A percentile compares a stretch with the other conserved stretches of the same genome.
phyloP scores from a whole-genome alignment of 1,140 invertebrate genomes.

The Pogonognathellus flavescens region DNA sequence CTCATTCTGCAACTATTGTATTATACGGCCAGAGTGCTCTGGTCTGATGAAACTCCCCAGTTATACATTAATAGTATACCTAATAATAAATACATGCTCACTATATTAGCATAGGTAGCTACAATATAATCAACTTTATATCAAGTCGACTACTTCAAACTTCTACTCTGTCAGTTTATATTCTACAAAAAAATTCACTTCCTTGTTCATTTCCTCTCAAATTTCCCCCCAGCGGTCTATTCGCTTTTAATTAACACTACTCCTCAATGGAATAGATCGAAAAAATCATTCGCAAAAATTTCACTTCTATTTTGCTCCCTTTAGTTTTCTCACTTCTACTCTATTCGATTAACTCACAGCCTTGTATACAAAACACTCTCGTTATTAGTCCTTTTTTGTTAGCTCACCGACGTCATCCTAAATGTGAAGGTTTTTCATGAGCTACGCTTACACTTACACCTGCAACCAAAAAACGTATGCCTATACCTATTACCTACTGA shows the following conservation, averaged over 20 bases:
- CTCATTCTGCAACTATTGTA: no score
- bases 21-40: no score
- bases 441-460: no score
- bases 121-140: neutral
- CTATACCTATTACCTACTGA: no score
- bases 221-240: slow-evolving; percentile 64
- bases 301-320: slow-evolving; percentile 48
- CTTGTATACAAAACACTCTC: no score
- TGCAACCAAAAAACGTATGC: no score
- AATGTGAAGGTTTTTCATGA: no score
- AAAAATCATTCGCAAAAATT: slow-evolving; percentile 62
- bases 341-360: no score
- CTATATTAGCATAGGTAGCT: neutral
- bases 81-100: neutral
- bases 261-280: slow-evolving; percentile 58
- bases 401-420: no score
- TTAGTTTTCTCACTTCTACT: slow-evolving; percentile 40
- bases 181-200: slow-evolving; percentile 54
- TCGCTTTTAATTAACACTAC: slow-evolving; percentile 66
- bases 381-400: no score
- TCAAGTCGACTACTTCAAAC: neutral
- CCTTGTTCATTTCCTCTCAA: slow-evolving; percentile 64
- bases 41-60: neutral
- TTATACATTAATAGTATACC: neutral
- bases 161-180: neutral